phyloP scores from a whole-genome alignment of 1,140 invertebrate species.

The Oscheius sp. region DNA sequence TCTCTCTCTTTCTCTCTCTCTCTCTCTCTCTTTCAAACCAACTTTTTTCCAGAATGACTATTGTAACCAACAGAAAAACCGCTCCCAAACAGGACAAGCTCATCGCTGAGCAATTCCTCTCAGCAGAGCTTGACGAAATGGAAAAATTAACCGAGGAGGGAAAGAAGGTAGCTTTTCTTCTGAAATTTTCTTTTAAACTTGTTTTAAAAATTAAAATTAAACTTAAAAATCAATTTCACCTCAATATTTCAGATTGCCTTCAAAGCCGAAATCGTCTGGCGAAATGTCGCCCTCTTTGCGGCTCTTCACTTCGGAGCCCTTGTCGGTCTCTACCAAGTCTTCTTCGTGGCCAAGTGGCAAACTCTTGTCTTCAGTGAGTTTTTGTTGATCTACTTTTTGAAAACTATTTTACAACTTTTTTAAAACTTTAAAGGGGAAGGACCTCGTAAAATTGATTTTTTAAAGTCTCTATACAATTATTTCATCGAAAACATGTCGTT shows the following conservation, averaged over 20 bases:
- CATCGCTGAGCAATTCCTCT: slow-evolving; percentile 44
- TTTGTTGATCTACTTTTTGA: too few relatives aligned
- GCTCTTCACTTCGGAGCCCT: slow-evolving; percentile 79
- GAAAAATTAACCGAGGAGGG: background rate
- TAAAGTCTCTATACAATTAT: too few relatives aligned
- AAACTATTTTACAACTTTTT: background rate
- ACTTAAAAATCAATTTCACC: background rate
- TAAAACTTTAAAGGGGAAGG: background rate
- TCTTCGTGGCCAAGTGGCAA: slow-evolving; percentile 73
- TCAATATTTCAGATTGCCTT: slow-evolving; percentile 43
- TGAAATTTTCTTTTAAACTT: background rate
- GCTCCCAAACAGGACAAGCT: slow-evolving; percentile 9
- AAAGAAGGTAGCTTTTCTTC: background rate
- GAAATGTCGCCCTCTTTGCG: slow-evolving; percentile 80
- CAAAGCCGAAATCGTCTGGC: slow-evolving; percentile 78
- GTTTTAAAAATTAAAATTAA: background rate
- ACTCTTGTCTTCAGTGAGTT: slow-evolving; percentile 49
- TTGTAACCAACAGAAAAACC: background rate
- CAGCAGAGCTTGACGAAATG: slow-evolving; percentile 41
- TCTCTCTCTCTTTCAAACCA: background rate
- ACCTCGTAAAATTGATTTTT: too few relatives aligned
- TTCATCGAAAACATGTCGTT: too few relatives aligned
- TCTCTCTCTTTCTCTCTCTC: too few relatives aligned
- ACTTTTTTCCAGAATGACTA: too few relatives aligned
- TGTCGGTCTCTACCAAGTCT: slow-evolving; percentile 76